Conservation (phyloP, 2,888 invertebrate genomes). For the Unio delphinus region DNA sequence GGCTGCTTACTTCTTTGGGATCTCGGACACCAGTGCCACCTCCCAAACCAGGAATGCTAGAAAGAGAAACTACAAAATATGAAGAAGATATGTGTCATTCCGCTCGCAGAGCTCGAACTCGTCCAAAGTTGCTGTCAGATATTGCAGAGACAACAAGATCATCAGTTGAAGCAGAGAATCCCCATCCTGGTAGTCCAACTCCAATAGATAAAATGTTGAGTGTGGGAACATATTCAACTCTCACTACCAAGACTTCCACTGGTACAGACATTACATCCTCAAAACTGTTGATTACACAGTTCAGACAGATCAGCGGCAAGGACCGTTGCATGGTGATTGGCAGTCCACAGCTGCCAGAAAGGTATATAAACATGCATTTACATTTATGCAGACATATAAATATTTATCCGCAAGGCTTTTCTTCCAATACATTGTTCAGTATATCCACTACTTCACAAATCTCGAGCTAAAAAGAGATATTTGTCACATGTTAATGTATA, state of each 20-base stretch:
- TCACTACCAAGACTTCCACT: constrained; percentile 62
- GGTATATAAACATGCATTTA: constrained; percentile 34
- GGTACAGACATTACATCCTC: constrained; percentile 64
- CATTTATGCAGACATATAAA: background rate
- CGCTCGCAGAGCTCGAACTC: too few relatives aligned
- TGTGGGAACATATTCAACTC: constrained; percentile 54
- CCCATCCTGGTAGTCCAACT: constrained; percentile 22
- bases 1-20: constrained; percentile 45
- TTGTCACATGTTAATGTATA: too few relatives aligned
- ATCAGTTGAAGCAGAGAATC: too few relatives aligned
- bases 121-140: too few relatives aligned
- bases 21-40: constrained; percentile 22
- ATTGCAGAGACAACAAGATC: too few relatives aligned
- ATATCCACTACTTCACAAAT: too few relatives aligned
- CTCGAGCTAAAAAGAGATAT: too few relatives aligned
- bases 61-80: constrained; percentile 24
- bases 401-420: background rate
- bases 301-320: constrained; percentile 59
- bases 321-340: constrained; percentile 64
- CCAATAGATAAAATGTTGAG: constrained; percentile 50
- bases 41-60: constrained; percentile 29
- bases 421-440: background rate
- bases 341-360: constrained; percentile 56
- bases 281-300: constrained; percentile 49
- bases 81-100: constrained; percentile 15